These are phyloP conservation scores for Pseudorhiza aurosa DNA, from an alignment of 30 jellyfish, hydroid and myxozoan genomes.

Conservation along the genomic window DNA sequence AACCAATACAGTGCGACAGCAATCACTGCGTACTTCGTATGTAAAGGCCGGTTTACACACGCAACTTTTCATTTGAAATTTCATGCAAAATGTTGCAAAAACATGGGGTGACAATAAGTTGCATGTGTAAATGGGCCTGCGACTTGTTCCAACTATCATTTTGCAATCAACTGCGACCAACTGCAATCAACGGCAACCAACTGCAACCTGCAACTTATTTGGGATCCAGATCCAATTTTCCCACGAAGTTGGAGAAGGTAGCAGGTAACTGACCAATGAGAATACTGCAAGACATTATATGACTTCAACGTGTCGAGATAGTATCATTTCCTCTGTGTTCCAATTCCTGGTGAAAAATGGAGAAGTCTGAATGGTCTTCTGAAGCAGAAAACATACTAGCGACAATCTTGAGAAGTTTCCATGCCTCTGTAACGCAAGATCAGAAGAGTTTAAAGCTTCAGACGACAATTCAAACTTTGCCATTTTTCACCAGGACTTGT, in stretches of 20 bases:
- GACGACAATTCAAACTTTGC: no score
- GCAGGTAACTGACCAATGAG: constrained; percentile 11
- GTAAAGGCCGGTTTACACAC: constrained; percentile 31
- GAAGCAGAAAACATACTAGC: constrained; percentile 22
- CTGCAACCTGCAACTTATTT: constrained; percentile 29
- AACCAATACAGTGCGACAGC: no score
- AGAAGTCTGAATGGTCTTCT: constrained; percentile 20
- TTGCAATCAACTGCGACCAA: constrained; percentile 16
- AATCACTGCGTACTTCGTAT: no score
- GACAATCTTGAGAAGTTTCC: constrained; percentile 23
- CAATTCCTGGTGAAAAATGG: background rate
- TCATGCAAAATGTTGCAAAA: constrained; percentile 23
- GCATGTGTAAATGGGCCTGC: constrained; percentile 15
- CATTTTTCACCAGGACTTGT: no score
- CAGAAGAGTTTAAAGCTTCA: background rate
- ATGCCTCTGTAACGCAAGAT: constrained; percentile 23
- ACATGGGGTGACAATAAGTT: background rate
- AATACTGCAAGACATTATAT: background rate
- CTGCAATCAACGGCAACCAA: no score
- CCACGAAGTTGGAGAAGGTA: constrained; percentile 10
- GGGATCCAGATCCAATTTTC: constrained; percentile 34
- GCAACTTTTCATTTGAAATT: constrained; percentile 21
- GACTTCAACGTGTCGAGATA: no score
- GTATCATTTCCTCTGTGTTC: background rate
- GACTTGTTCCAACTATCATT: constrained; percentile 25